These are phyloP conservation scores for Drosophila obscura DNA, from an alignment of 1,140 invertebrate species.

Conservation along the genomic window DNA sequence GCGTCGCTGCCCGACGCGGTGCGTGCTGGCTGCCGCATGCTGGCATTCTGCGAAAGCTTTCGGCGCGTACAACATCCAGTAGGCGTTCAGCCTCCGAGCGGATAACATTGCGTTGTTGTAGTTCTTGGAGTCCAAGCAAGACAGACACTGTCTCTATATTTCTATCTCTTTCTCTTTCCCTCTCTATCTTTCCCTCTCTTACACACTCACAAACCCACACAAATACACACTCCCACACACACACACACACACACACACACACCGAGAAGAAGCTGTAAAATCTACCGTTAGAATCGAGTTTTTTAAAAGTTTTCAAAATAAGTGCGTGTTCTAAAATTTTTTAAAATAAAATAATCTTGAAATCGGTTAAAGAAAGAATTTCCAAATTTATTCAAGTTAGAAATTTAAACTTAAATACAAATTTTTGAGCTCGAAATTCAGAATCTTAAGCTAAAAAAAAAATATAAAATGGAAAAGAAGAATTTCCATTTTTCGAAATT, in stretches of 20 bases:
- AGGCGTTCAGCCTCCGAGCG: constrained; percentile 84
- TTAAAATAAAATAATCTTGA: not conserved
- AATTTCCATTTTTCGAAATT: no score
- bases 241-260: not conserved
- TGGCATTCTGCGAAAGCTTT: constrained; percentile 73
- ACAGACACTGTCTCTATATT: not conserved
- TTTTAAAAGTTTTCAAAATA: constrained; percentile 3
- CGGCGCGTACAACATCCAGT: constrained; percentile 76
- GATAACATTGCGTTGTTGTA: constrained; percentile 83
- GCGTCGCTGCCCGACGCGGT: constrained; percentile 47
- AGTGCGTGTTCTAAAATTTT: not conserved
- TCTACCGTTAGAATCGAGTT: constrained; percentile 37
- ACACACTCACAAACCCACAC: constrained; percentile 17
- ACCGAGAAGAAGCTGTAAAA: not conserved
- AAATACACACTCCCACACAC: not conserved
- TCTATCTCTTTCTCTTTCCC: no score
- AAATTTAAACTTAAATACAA: no score
- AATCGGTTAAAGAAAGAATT: not conserved
- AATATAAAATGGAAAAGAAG: no score
- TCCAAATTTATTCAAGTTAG: no score
- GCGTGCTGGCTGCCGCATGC: constrained; percentile 47
- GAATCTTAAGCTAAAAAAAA: no score
- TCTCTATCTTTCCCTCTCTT: no score
- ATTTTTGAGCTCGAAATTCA: no score
- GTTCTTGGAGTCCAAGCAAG: constrained; percentile 65